Evolutionary conservation across 2,113 vertebrate species (phyloP), one percentile per base, ranked within the genome.

Genomic region (Tautogolabrus adspersus): DNA sequence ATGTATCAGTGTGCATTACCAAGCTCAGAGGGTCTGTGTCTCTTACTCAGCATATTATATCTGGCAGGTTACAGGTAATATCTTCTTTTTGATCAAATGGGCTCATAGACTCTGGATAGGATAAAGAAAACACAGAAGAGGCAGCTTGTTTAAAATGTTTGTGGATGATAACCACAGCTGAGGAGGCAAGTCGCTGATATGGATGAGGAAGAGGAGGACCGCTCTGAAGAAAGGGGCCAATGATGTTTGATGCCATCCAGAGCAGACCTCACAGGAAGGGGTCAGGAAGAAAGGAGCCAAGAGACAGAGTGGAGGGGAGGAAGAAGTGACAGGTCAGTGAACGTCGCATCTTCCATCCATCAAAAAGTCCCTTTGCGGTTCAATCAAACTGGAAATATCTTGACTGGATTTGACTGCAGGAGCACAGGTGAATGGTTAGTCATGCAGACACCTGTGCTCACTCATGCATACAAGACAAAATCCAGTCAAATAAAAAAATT

Each of bases 251-350:
- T 15, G 52, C 23, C 10, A 37, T 34, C 52, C 51, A 42, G 75
- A 86, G 59, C 63, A 51, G 74, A 65, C 68, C 22, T 11, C 74
- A 66, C 15, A 77, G 72, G 55, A 73, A 72, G 30, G 22, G 88
- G 86, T 88, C 81, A 83, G 71, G 66, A 56, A 67, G 68, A 52
- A 62, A 71, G 62, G 62, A 44, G 70, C n/a, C 6, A 18, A 37
- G 79, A 73, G 62, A 40, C 66, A 59, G 74, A 40, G 59, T 8
- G 47, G 15, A 4, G 72, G 10, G 22, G 19, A 19, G 59, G n/a
- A 16, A 59, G 66, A 85, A 84, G 87, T 84, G 90, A 86, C 85
- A 84, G 89, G 88, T 92, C 90, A 87, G 64, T 79, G 82, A 67
- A 10, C 21, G 71, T 79, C 86, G 86, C 86, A 75, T 88, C 77